These are phyloP conservation scores for Melanotus villosus DNA, from an alignment of 2,888 invertebrate species.

Conservation along the genomic window DNA sequence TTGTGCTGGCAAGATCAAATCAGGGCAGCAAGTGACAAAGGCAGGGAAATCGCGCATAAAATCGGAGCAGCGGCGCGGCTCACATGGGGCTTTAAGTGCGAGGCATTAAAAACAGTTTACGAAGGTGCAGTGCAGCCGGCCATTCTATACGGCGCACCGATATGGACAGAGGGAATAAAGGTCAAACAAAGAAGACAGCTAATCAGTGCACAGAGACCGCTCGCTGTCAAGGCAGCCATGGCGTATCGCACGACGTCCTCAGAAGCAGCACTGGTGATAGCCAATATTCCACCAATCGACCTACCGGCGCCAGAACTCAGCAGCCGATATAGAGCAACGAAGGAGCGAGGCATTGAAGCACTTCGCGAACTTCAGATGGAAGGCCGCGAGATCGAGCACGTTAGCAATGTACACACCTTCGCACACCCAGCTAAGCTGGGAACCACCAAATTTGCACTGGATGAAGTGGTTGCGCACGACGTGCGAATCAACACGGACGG, in stretches of 20 bases:
- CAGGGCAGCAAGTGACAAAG: too few species aligned
- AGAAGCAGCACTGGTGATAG: neutral
- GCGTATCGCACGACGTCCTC: neutral
- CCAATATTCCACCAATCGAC: neutral
- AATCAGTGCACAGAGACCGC: neutral
- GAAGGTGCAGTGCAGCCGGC: too few species aligned
- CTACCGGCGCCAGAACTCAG: neutral
- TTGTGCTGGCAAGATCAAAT: too few species aligned
- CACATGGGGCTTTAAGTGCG: too few species aligned
- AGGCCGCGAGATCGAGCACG: neutral
- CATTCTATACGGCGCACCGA: too few species aligned
- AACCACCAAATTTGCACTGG: neutral
- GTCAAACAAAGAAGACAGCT: neutral
- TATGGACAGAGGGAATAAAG: neutral
- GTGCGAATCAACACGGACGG: neutral
- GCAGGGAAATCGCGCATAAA: too few species aligned
- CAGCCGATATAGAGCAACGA: too few species aligned
- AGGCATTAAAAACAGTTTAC: too few species aligned
- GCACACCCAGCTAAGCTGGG: neutral
- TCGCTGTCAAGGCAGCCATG: neutral
- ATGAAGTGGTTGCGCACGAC: neutral
- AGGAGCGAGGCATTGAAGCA: too few species aligned
- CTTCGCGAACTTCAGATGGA: too few species aligned
- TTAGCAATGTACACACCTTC: neutral
- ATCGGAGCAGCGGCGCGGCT: too few species aligned